These are phyloP conservation scores for Psittacula echo DNA, from an alignment of 2,797 vertebrate genomes.

Conservation along the genomic window DNA sequence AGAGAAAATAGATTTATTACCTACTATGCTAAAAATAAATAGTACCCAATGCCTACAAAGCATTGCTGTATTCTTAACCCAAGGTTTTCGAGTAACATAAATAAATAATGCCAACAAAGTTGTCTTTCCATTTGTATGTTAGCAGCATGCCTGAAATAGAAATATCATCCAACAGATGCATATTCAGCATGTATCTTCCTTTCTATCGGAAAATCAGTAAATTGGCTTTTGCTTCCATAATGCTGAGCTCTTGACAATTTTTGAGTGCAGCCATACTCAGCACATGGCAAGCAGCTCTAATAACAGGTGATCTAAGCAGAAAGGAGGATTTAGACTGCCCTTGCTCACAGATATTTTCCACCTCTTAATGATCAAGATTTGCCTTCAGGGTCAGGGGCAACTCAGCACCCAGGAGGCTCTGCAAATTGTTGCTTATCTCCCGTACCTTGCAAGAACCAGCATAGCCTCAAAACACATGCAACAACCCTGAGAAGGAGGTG, in stretches of 20 bases:
- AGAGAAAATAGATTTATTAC: neutral
- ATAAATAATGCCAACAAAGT: neutral
- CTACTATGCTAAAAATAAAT: neutral
- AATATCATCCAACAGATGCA: conserved; percentile 42
- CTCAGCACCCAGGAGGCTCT: neutral
- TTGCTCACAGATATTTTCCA: neutral
- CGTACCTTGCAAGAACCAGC: neutral
- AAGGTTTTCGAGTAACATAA: conserved; percentile 8
- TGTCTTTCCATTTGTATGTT: neutral
- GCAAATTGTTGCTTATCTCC: neutral
- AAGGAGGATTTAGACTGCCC: neutral
- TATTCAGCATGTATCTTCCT: conserved; percentile 37
- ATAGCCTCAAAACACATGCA: neutral
- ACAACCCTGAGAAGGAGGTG: neutral
- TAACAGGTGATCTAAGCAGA: neutral
- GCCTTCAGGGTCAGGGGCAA: neutral
- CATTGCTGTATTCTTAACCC: neutral
- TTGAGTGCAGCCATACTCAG: neutral
- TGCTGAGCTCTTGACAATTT: conserved; percentile 40
- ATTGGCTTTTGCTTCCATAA: conserved; percentile 19
- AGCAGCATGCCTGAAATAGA: conserved; percentile 24
- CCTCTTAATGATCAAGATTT: neutral
- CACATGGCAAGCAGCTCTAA: neutral
- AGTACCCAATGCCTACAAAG: neutral
- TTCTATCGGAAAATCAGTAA: conserved; percentile 20